Evolutionary conservation across 2,888 invertebrate species (phyloP).

Genomic region (Lithophane leautieri): DNA sequence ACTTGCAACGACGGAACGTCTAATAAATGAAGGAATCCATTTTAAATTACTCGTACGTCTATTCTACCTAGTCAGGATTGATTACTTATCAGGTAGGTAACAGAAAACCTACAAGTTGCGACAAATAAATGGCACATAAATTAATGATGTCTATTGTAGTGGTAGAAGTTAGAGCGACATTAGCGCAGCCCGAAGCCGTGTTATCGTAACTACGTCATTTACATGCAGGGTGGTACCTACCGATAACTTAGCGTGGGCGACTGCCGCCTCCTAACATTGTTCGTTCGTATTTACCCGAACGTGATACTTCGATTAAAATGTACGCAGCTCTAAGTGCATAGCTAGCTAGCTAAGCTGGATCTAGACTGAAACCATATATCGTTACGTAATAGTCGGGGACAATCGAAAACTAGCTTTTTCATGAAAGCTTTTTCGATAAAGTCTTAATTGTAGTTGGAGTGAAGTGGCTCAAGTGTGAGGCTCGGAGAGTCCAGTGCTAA

Average conservation of each 20-base stretch:
- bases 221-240: conserved; percentile 81
- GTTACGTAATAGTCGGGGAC: conserved; percentile 44
- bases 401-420: conserved; percentile 39
- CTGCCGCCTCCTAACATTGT: conserved; percentile 66
- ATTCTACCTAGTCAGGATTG: conserved; percentile 2
- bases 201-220: conserved; percentile 82
- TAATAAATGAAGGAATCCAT: not conserved
- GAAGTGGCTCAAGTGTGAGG: conserved; percentile 80
- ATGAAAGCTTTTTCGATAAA: conserved; percentile 62
- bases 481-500: conserved; percentile 79
- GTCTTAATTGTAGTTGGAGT: conserved; percentile 76
- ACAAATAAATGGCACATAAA: conserved; percentile 29
- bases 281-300: conserved; percentile 58
- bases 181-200: conserved; percentile 60
- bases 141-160: conserved; percentile 40
- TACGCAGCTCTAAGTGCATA: conserved; percentile 36
- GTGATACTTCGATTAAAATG: conserved; percentile 51
- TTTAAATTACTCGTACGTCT: not conserved
- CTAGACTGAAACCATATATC: conserved; percentile 27
- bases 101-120: conserved; percentile 20
- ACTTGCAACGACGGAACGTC: not conserved
- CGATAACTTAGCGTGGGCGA: conserved; percentile 84
- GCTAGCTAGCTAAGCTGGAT: conserved; percentile 18
- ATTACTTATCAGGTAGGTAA: conserved; percentile 24
- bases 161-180: conserved; percentile 55